These are phyloP conservation scores for Alligator sinensis DNA, from an alignment of 2,113 vertebrate species.

Conservation along the genomic window DNA sequence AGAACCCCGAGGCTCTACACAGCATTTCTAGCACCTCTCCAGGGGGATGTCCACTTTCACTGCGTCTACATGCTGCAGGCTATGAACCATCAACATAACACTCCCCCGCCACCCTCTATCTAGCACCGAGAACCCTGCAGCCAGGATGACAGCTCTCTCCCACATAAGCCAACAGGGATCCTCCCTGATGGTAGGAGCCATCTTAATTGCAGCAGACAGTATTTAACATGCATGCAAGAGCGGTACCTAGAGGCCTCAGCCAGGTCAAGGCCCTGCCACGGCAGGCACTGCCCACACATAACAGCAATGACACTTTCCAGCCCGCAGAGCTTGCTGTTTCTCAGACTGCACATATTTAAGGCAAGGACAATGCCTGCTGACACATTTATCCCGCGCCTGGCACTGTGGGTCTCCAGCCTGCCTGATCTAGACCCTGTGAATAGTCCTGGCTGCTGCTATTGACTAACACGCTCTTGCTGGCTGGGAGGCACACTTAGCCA, in stretches of 20 bases:
- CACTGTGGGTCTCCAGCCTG: no score
- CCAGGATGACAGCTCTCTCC: rapidly evolving
- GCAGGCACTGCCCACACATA: not conserved
- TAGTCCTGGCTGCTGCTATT: no score
- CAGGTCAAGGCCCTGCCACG: not conserved
- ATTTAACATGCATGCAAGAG: not conserved
- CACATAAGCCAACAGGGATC: not conserved
- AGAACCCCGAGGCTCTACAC: not conserved
- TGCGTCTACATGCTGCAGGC: rapidly evolving
- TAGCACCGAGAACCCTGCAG: not conserved
- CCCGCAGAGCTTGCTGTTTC: not conserved
- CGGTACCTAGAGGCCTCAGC: not conserved
- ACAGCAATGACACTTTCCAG: not conserved
- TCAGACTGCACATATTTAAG: not conserved
- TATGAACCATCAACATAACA: not conserved
- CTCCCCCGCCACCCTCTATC: not conserved
- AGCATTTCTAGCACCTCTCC: not conserved
- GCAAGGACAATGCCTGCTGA: not conserved
- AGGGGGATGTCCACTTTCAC: not conserved
- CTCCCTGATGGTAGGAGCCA: not conserved
- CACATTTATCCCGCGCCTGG: not conserved
- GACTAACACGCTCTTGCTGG: no score
- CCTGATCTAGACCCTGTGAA: no score
- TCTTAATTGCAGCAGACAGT: not conserved
- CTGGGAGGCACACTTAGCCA: no score